Evolutionary conservation across 2,888 invertebrate genomes (phyloP), one percentile per base, ranked within the genome.

Genomic region (Patella pellucida): DNA sequence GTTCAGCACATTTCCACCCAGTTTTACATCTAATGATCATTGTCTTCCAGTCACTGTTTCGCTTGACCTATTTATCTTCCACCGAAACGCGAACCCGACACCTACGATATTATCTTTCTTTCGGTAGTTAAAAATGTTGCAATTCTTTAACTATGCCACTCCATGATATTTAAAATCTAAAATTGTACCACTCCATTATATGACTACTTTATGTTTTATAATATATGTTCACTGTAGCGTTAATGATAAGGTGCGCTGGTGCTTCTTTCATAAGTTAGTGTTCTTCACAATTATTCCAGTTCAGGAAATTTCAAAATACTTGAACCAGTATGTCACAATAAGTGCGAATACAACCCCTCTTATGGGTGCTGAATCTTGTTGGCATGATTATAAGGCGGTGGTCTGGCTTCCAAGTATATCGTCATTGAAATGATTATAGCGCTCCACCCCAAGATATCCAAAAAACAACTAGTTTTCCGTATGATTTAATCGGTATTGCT

Each of bases 1-100:
- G 62, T 19, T 23, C 62, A 23, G 19, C 23, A 62, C 41, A 41
- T 41, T 41, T 41, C 41, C 41, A 41, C 41, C 41, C 7, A 41
- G 41, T 41, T 9, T 41, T 41, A 41, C 41, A 9, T 23, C 19
- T 62, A 62, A 62, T 62, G 62, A 19, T 23, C 62, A 19, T 14
- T 62, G 19, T 12, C 19, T 62, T 62, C 23, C 5, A 23, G 62
- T 19, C 19, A 62, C 14, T 62, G 62, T 62, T 62, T 62, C 62
- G 62, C 23, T 62, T 62, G 62, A 62, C 62, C 62, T 62, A 62
- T 15, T 62, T 62, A 23, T 62, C 62, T 62, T 62, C 19, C 62
- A 62, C 14, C 12, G 0, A 41, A 41, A 41, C 41, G 41, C 41
- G 41, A 41, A 41, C 41, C 41, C 41, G 41, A 41, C 41, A 41